Evolutionary conservation across 2,888 invertebrate species (phyloP).

Genomic region (Monopis laevigella): DNA sequence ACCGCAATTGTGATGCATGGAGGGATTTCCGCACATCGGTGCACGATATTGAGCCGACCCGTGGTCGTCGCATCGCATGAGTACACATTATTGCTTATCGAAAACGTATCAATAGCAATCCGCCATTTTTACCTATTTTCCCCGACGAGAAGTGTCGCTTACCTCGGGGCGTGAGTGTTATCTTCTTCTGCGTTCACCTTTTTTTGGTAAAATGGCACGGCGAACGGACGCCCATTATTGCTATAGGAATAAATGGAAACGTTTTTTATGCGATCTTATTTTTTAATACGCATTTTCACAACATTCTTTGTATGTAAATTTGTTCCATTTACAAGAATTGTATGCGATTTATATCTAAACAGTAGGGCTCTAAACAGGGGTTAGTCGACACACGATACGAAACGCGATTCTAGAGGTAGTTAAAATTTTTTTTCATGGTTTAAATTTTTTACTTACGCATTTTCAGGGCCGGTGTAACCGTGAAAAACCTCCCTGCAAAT

Average conservation of each 20-base stretch:
- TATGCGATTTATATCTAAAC: too few species aligned
- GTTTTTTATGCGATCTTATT: too few species aligned
- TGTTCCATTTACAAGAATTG: too few species aligned
- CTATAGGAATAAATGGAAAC: slow-evolving; percentile 4
- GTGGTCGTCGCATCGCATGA: slow-evolving; percentile 31
- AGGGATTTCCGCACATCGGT: slow-evolving; percentile 45
- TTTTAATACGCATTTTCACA: too few species aligned
- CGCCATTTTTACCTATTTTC: slow-evolving; percentile 41
- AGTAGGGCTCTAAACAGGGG: too few species aligned
- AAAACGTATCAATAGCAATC: slow-evolving; percentile 46
- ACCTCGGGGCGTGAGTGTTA: slow-evolving; percentile 32
- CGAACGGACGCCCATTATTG: slow-evolving; percentile 1
- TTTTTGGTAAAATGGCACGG: slow-evolving; percentile 21
- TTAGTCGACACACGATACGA: too few species aligned
- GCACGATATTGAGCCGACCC: slow-evolving; percentile 41
- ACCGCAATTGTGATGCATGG: slow-evolving; percentile 50
- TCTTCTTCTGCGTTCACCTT: slow-evolving; percentile 30
- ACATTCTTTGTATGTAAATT: too few species aligned
- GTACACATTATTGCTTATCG: slow-evolving; percentile 48
- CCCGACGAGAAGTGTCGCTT: slow-evolving; percentile 32
- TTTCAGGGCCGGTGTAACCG: slow-evolving; percentile 99
- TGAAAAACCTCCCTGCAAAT: slow-evolving; percentile 99
- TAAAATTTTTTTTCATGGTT: not conserved
- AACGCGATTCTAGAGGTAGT: too few species aligned
- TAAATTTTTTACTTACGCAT: not conserved